Percentiles rank a stretch among this genome's conserved stretches.
These are phyloP conservation scores for Campylomormyrus tamandua DNA, from an alignment of 2,113 vertebrate species.

Conservation along the genomic window DNA sequence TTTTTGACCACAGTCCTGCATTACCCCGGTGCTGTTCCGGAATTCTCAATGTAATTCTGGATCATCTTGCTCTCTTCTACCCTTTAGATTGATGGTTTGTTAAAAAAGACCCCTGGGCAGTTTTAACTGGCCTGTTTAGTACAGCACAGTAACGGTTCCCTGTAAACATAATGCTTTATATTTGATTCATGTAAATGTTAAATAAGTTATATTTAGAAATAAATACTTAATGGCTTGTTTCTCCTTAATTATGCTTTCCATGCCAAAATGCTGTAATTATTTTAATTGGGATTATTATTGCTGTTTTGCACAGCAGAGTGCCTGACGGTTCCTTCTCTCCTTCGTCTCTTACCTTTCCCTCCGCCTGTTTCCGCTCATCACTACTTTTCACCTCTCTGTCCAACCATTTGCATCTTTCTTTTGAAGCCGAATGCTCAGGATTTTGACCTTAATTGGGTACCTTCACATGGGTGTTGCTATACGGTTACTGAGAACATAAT, in stretches of 20 bases:
- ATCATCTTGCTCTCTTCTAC: background rate
- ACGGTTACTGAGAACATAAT: background rate
- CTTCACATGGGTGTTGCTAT: no score
- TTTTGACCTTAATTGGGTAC: background rate
- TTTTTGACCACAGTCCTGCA: background rate
- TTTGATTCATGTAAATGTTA: slow-evolving; percentile 8
- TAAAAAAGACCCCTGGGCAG: background rate
- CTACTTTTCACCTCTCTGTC: background rate
- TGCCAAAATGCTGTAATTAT: slow-evolving; percentile 47
- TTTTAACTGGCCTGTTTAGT: background rate
- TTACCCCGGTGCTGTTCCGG: background rate
- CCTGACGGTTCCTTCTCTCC: slow-evolving; percentile 23
- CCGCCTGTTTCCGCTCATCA: background rate
- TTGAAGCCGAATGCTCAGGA: background rate
- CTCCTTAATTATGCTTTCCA: slow-evolving; percentile 46
- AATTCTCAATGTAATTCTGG: background rate
- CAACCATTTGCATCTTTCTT: background rate
- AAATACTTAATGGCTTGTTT: slow-evolving; percentile 40
- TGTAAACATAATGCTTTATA: slow-evolving; percentile 3
- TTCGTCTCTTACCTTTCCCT: slow-evolving; percentile 1
- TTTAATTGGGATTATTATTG: slow-evolving; percentile 46
- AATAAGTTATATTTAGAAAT: slow-evolving; percentile 42
- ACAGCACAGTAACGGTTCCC: background rate
- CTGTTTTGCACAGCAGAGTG: slow-evolving; percentile 34
- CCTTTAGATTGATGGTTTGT: background rate